phyloP scores from a whole-genome alignment of 2,113 vertebrate genomes.

The Malurus cyaneus region DNA sequence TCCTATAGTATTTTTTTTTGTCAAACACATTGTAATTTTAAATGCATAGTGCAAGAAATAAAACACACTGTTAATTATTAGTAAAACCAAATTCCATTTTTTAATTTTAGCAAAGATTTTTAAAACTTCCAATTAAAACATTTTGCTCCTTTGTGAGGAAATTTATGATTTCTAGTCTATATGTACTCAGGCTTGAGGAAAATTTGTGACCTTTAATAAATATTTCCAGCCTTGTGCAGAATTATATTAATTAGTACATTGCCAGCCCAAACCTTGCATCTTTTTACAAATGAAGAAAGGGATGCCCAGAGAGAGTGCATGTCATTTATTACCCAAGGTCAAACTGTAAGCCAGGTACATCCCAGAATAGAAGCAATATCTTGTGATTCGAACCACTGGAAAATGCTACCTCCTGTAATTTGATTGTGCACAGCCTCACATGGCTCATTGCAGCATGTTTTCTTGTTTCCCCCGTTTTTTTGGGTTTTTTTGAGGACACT shows the following conservation, averaged over 20 bases:
- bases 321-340: constrained; percentile 52
- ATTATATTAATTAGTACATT: not conserved
- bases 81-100: not conserved
- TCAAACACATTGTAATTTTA: not conserved
- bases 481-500: not conserved
- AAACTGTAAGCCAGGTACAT: constrained; percentile 29
- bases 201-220: not conserved
- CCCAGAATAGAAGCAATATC: constrained; percentile 53
- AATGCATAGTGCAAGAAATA: not conserved
- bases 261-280: not conserved
- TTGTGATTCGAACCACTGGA: constrained; percentile 38
- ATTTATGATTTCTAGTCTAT: not conserved
- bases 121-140: not conserved
- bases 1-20: not conserved
- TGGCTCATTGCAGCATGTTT: constrained; percentile 44
- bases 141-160: not conserved
- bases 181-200: not conserved
- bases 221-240: not conserved
- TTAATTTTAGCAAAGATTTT: not conserved
- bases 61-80: not conserved
- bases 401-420: constrained; percentile 59
- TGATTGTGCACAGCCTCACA: constrained; percentile 54
- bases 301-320: not conserved
- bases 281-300: not conserved
- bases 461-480: not conserved